Conservation (phyloP, 1,140 invertebrate species). For the Euura lappo region DNA sequence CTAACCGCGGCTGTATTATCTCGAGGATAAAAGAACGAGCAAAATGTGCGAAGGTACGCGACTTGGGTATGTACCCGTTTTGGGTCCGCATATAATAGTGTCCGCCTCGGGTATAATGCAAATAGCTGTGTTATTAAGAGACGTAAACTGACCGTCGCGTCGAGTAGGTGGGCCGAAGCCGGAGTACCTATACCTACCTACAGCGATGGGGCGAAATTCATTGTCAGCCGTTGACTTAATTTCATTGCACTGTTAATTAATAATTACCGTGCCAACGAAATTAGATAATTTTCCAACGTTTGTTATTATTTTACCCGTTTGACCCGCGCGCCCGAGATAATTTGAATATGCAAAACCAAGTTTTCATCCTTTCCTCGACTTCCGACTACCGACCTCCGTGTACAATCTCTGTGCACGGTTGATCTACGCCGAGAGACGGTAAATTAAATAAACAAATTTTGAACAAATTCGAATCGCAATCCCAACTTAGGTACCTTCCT, state of each 20-base stretch:
- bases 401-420: not conserved
- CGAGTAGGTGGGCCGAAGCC: constrained; percentile 8
- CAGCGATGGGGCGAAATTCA: not conserved
- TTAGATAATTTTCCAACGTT: constrained; percentile 1
- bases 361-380: not conserved
- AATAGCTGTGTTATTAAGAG: constrained; percentile 33
- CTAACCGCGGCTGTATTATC: no score
- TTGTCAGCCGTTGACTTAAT: constrained; percentile 46
- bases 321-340: constrained; percentile 1
- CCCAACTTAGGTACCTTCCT: not conserved
- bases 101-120: constrained; percentile 47
- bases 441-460: not conserved
- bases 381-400: not conserved
- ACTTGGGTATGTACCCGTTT: not conserved
- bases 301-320: constrained; percentile 1
- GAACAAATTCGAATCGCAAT: not conserved
- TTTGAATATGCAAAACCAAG: constrained; percentile 1
- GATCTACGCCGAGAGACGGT: not conserved
- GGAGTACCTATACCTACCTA: constrained; percentile 17
- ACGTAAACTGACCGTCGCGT: constrained; percentile 32
- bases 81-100: not conserved
- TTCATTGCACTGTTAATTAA: constrained; percentile 33
- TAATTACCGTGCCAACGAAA: constrained; percentile 1
- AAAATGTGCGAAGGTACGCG: no score
- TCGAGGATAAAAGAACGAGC: no score